Conservation (phyloP, 2,113 vertebrate species). For the Vidua chalybeata region DNA sequence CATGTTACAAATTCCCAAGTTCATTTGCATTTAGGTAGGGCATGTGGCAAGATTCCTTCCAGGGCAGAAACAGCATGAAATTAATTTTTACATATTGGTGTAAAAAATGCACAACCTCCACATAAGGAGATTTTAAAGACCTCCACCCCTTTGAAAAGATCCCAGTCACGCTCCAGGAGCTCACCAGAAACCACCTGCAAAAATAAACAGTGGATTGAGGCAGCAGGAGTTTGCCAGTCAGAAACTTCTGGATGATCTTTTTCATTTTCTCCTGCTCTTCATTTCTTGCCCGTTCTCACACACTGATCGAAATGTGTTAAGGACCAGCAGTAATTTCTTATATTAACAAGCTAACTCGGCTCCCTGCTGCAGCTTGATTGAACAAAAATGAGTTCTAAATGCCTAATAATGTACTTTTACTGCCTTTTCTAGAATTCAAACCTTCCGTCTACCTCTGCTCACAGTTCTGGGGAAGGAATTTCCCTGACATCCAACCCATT, state of each 20-base stretch:
- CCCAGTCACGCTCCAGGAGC: not conserved
- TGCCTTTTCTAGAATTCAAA: not conserved
- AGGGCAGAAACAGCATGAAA: not conserved
- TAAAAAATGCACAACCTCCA: not conserved
- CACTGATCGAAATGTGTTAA: not conserved
- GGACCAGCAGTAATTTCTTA: slow-evolving; percentile 27
- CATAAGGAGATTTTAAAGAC: not conserved
- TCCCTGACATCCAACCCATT: not conserved
- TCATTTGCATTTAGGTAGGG: not conserved
- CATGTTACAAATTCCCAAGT: not conserved
- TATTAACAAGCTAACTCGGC: not conserved
- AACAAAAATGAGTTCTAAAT: slow-evolving; percentile 43
- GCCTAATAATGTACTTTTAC: not conserved
- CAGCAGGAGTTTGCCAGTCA: not conserved
- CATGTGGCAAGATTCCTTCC: not conserved
- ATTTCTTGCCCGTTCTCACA: not conserved
- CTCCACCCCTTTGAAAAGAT: not conserved
- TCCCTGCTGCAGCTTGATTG: slow-evolving; percentile 24
- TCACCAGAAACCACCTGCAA: not conserved
- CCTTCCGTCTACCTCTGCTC: not conserved
- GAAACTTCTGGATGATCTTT: not conserved
- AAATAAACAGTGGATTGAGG: not conserved
- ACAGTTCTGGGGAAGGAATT: not conserved
- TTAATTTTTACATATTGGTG: not conserved
- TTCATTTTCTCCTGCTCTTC: not conserved